These are phyloP conservation scores for Probaryconus sp. DNA, from an alignment of 1,140 invertebrate species.

Conservation along the genomic window DNA sequence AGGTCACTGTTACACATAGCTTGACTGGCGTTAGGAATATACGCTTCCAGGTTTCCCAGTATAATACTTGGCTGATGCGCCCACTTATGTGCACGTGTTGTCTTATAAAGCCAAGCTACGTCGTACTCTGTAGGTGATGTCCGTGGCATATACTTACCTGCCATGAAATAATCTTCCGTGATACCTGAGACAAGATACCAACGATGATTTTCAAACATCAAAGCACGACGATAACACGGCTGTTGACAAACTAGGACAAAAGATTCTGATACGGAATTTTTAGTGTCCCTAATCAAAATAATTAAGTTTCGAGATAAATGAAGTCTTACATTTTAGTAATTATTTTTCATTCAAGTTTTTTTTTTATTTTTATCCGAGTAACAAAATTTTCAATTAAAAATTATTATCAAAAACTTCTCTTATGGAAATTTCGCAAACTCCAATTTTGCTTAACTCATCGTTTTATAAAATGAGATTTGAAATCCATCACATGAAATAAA, in stretches of 20 bases:
- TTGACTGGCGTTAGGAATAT: constrained; percentile 3
- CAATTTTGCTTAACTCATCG: no score
- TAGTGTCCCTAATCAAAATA: no score
- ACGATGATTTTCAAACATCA: constrained; percentile 19
- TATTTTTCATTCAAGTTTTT: no score
- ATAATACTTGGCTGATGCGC: constrained; percentile 42
- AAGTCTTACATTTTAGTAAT: no score
- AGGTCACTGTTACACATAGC: constrained; percentile 6
- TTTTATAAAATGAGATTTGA: no score
- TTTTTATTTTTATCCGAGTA: no score
- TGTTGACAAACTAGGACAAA: constrained; percentile 6
- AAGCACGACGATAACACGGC: constrained; percentile 16
- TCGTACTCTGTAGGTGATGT: constrained; percentile 22
- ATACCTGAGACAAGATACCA: constrained; percentile 11
- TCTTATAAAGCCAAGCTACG: constrained; percentile 36
- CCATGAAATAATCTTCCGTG: constrained; percentile 10
- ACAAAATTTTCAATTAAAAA: no score
- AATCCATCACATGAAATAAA: no score
- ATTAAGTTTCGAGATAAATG: no score
- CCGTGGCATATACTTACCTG: constrained; percentile 13
- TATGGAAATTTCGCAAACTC: no score
- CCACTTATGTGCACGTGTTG: constrained; percentile 46
- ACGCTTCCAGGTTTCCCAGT: constrained; percentile 3
- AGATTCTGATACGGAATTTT: constrained; percentile 3
- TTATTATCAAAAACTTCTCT: no score